Evolutionary conservation across 2,113 vertebrate species (phyloP).

Genomic region (Chionis minor): DNA sequence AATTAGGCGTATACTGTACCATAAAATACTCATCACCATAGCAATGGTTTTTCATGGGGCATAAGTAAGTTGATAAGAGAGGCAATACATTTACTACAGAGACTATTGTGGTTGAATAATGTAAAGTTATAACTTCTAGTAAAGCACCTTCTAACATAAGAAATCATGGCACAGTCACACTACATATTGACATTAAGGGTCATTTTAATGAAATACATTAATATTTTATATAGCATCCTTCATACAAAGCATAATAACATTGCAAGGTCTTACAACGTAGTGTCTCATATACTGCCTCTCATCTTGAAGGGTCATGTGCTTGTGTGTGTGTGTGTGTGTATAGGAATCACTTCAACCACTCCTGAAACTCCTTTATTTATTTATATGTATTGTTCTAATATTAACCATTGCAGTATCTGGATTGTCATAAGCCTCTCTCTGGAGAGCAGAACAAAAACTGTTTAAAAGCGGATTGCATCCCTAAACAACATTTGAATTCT

Average conservation of each 20-base stretch:
- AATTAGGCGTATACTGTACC: conserved; percentile 38
- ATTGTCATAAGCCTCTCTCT: not conserved
- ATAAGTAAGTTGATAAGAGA: conserved; percentile 44
- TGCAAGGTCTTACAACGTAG: not conserved
- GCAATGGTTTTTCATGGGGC: conserved; percentile 43
- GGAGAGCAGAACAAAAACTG: not conserved
- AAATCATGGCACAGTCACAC: conserved; percentile 60
- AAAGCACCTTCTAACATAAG: conserved; percentile 60
- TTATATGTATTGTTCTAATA: conserved; percentile 34
- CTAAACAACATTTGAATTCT: not conserved
- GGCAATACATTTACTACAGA: conserved; percentile 1
- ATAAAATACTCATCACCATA: conserved; percentile 61
- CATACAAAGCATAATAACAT: conserved; percentile 53
- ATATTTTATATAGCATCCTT: conserved; percentile 66
- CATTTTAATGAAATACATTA: conserved; percentile 72
- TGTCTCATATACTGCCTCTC: conserved; percentile 37
- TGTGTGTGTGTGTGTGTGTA: not conserved
- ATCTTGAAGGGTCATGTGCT: conserved; percentile 18
- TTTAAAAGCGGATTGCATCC: not conserved
- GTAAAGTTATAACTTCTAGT: conserved; percentile 49
- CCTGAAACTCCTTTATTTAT: conserved; percentile 47
- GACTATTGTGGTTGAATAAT: conserved; percentile 12
- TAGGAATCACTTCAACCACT: conserved; percentile 1
- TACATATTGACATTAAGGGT: conserved; percentile 67
- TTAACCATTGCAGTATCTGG: not conserved